Percentiles rank a stretch among this genome's conserved stretches.
Evolutionary conservation across 2,113 vertebrate genomes (phyloP).

Genomic region (Turnix velox): DNA sequence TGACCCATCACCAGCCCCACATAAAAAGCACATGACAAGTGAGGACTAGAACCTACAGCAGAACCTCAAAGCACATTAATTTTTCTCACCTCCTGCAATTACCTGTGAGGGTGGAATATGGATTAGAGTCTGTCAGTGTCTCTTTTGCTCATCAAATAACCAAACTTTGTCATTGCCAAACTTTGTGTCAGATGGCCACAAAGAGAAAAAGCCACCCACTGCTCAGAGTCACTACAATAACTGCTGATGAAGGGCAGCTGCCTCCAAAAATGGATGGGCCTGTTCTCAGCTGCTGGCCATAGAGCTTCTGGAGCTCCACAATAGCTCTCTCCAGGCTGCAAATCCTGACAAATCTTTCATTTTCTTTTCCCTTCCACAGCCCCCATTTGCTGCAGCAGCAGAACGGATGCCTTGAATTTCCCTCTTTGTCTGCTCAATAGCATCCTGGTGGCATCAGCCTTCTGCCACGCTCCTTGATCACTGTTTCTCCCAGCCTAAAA

Average conservation of each 20-base stretch:
- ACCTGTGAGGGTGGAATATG: fast-evolving
- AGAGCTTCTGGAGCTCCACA: neutral
- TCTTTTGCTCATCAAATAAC: neutral
- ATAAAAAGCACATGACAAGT: fast-evolving
- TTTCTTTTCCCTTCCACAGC: neutral
- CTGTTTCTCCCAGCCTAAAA: neutral
- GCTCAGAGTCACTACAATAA: neutral
- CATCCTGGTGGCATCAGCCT: neutral
- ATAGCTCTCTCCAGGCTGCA: neutral
- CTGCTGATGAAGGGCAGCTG: constrained; percentile 2
- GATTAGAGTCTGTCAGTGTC: neutral
- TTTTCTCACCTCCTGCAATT: neutral
- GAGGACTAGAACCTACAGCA: neutral
- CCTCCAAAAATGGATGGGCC: neutral
- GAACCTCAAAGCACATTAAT: neutral
- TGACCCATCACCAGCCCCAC: fast-evolving
- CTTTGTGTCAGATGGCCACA: neutral
- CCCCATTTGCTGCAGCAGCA: neutral
- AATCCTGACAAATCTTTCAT: neutral
- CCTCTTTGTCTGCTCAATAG: neutral
- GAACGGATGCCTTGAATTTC: neutral
- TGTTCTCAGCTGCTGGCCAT: neutral
- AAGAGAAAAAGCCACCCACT: neutral
- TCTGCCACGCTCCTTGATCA: neutral
- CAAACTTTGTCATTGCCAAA: neutral